These are phyloP conservation scores for Ochropleura leucogaster DNA, from an alignment of 2,888 invertebrate genomes.

Conservation along the genomic window DNA sequence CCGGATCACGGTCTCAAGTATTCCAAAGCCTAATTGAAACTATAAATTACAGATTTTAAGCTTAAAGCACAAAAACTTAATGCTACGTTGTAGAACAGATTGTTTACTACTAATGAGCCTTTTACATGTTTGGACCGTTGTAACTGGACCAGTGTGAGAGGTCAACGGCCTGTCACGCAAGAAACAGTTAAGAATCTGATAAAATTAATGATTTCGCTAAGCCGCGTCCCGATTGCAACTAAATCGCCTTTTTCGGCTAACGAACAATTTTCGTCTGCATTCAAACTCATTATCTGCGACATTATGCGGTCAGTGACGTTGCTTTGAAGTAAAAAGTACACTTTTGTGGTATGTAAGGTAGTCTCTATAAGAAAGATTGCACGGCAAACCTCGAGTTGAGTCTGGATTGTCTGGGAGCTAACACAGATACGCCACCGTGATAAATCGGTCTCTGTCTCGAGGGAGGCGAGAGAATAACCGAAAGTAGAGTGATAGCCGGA, in stretches of 20 bases:
- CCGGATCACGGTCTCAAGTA: slow-evolving; percentile 32
- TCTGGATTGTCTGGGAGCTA: slow-evolving; percentile 76
- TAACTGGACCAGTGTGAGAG: slow-evolving; percentile 74
- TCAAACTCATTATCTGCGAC: slow-evolving; percentile 72
- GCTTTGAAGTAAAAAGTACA: slow-evolving; percentile 57
- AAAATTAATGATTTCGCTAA: slow-evolving; percentile 67
- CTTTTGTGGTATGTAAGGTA: slow-evolving; percentile 58
- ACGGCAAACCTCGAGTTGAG: slow-evolving; percentile 69
- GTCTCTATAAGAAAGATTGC: slow-evolving; percentile 74
- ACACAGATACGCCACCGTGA: slow-evolving; percentile 80
- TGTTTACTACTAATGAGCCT: slow-evolving; percentile 71
- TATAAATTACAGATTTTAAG: slow-evolving; percentile 51
- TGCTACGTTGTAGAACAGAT: slow-evolving; percentile 59
- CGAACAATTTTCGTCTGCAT: slow-evolving; percentile 67
- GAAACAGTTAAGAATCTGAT: slow-evolving; percentile 65
- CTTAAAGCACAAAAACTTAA: slow-evolving; percentile 50
- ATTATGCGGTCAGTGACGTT: slow-evolving; percentile 79
- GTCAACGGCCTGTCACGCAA: slow-evolving; percentile 69
- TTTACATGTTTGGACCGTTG: slow-evolving; percentile 73
- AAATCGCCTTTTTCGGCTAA: slow-evolving; percentile 70
- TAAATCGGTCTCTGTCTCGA: slow-evolving; percentile 84
- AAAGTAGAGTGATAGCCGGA: slow-evolving; percentile 87
- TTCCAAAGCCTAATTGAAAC: slow-evolving; percentile 41
- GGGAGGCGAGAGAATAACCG: slow-evolving; percentile 85
- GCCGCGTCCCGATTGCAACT: slow-evolving; percentile 62